These are phyloP conservation scores for Drosophila nr. fundita DNA, from an alignment of 2,888 invertebrate genomes.

Conservation along the genomic window DNA sequence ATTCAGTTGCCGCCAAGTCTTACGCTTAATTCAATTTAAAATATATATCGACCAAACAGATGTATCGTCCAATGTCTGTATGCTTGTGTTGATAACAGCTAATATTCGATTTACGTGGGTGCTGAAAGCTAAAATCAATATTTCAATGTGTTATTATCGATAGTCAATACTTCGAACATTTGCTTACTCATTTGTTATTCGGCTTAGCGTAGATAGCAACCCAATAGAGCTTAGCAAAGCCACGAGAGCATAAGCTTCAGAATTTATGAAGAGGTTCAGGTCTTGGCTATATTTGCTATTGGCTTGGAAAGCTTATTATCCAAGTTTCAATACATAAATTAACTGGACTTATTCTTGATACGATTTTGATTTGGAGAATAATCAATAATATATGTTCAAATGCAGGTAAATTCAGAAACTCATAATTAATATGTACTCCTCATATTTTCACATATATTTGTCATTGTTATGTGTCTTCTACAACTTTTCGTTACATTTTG, in stretches of 20 bases:
- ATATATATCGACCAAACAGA: not conserved
- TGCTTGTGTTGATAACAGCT: not conserved
- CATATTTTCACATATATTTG: not conserved
- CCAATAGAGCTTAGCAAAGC: not conserved
- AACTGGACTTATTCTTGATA: not conserved
- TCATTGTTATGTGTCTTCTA: not conserved
- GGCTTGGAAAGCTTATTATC: not conserved
- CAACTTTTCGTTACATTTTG: not conserved
- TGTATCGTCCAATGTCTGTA: not conserved
- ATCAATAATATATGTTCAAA: not conserved
- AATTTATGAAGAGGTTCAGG: not conserved
- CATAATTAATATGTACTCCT: not conserved
- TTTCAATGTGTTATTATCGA: not conserved
- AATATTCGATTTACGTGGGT: not conserved
- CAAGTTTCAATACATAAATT: not conserved
- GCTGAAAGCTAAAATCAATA: not conserved
- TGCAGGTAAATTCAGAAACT: not conserved
- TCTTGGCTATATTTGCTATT: not conserved
- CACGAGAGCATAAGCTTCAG: not conserved
- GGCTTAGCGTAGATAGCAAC: constrained; percentile 1
- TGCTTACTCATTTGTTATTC: not conserved
- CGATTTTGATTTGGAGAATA: not conserved
- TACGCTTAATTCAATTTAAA: not conserved
- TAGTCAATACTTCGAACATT: not conserved
- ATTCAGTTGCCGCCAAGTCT: not conserved